Conservation (phyloP, 2,797 vertebrate genomes). For the Alfaro cultratus region DNA sequence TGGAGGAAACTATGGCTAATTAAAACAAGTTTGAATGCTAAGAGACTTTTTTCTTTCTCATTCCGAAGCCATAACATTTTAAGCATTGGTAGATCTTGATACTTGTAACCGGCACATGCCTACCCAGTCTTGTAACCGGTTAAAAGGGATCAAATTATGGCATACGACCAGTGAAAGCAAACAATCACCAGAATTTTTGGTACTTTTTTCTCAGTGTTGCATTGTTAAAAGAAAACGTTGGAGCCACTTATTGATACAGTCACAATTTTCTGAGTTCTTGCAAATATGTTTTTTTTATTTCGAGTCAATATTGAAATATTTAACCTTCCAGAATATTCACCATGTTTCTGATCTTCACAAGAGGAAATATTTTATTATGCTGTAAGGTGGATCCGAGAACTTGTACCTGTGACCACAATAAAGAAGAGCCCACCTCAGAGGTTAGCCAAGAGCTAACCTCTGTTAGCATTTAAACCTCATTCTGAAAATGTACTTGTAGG, state of each 20-base stretch:
- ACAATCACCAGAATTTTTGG: slow-evolving; percentile 34
- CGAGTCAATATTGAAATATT: no score
- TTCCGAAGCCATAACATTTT: neutral
- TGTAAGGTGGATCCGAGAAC: slow-evolving; percentile 2
- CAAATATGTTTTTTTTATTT: neutral
- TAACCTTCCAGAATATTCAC: neutral
- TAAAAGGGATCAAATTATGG: slow-evolving; percentile 27
- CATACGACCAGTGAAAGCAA: slow-evolving; percentile 44
- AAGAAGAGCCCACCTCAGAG: slow-evolving; percentile 8
- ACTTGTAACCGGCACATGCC: neutral
- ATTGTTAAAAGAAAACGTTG: slow-evolving; percentile 7
- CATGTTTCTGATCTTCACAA: slow-evolving; percentile 1
- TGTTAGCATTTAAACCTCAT: slow-evolving; percentile 12
- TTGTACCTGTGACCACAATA: slow-evolving; percentile 7
- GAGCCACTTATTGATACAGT: neutral
- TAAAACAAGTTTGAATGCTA: neutral
- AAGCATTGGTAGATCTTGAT: neutral
- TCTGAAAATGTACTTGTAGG: neutral
- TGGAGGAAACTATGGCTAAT: neutral
- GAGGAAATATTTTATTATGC: slow-evolving; percentile 12
- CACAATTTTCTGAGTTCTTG: neutral
- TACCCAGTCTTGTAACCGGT: slow-evolving; percentile 39
- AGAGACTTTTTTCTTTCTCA: neutral
- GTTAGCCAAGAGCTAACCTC: no score
- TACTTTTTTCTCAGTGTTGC: slow-evolving; percentile 35